Conservation (phyloP, 2,888 invertebrate genomes). For the Troides aeacus region DNA sequence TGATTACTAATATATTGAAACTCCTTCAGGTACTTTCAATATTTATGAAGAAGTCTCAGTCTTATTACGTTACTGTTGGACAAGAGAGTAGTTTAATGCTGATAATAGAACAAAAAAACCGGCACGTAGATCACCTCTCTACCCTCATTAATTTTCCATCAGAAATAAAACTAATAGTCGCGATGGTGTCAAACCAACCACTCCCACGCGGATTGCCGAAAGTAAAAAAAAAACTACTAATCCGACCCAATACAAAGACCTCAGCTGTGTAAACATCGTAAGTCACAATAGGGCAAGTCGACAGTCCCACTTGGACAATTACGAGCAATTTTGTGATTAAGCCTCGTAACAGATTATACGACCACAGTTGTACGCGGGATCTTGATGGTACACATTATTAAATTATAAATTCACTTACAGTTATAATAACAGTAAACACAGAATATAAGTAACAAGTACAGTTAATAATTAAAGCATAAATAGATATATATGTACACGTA, state of each 20-base stretch:
- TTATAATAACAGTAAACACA: background rate
- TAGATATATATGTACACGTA: background rate
- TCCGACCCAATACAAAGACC: slow-evolving; percentile 34
- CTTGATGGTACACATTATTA: background rate
- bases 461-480: background rate
- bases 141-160: background rate
- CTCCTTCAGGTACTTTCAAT: too few species aligned
- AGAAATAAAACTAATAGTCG: background rate
- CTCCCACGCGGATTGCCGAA: slow-evolving; percentile 31
- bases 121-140: background rate
- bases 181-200: slow-evolving; percentile 21
- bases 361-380: slow-evolving; percentile 1
- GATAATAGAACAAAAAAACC: too few species aligned
- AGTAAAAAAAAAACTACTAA: slow-evolving; percentile 40
- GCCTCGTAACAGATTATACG: slow-evolving; percentile 16
- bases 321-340: slow-evolving; percentile 23
- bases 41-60: too few species aligned
- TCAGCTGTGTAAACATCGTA: slow-evolving; percentile 41
- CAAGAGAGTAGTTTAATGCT: too few species aligned
- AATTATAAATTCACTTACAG: slow-evolving; percentile 1
- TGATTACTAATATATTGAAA: too few species aligned
- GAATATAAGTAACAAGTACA: background rate
- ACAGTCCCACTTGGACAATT: slow-evolving; percentile 24
- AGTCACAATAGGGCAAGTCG: slow-evolving; percentile 16
- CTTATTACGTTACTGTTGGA: too few species aligned